Conservation (phyloP, 2,888 invertebrate genomes). For the Cyclophora albipunctata region DNA sequence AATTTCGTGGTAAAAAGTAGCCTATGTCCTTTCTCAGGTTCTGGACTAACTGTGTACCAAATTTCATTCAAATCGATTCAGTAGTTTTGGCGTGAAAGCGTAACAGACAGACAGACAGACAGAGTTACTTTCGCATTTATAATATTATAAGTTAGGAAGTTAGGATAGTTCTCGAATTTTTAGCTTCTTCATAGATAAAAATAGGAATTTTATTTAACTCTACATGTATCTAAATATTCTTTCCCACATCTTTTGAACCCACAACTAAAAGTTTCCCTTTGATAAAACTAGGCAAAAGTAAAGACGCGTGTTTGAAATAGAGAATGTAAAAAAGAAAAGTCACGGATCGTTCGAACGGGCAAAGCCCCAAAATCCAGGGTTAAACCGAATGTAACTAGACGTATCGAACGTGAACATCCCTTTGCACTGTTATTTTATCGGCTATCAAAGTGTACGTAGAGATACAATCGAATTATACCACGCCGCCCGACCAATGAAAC, state of each 20-base stretch:
- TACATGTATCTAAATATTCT: too few species aligned
- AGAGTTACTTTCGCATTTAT: too few species aligned
- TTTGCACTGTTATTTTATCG: constrained; percentile 41
- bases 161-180: too few species aligned
- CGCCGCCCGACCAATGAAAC: constrained; percentile 10
- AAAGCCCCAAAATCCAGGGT: constrained; percentile 26
- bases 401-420: constrained; percentile 26
- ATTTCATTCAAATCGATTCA: too few species aligned
- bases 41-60: too few species aligned
- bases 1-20: too few species aligned
- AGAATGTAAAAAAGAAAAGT: constrained; percentile 23
- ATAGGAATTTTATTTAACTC: too few species aligned
- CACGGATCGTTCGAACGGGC: constrained; percentile 13
- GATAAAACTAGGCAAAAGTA: constrained; percentile 8
- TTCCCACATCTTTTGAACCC: constrained; percentile 1
- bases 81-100: too few species aligned
- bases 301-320: constrained; percentile 16
- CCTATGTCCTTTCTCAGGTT: too few species aligned
- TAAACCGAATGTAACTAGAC: constrained; percentile 30
- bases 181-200: too few species aligned
- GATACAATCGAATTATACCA: constrained; percentile 38
- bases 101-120: too few species aligned
- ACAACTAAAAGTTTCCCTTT: constrained; percentile 12
- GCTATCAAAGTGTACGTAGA: constrained; percentile 35
- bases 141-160: too few species aligned